A percentile compares a stretch with the other conserved stretches of the same genome.
Conservation (phyloP, 2,113 vertebrate species). For the Turnix velox region DNA sequence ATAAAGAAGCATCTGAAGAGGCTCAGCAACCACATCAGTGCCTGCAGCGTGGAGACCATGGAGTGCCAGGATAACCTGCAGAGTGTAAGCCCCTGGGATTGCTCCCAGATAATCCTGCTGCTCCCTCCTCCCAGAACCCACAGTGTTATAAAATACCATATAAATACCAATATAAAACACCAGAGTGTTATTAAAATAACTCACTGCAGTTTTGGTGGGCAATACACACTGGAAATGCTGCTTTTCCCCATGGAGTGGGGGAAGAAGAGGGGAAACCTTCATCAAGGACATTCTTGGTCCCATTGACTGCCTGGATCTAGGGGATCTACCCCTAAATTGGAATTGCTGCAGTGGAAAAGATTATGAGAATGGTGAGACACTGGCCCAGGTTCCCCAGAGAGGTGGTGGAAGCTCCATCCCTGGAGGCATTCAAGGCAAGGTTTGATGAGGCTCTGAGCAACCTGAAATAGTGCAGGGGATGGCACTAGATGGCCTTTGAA, state of each 20-base stretch:
- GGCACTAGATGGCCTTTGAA: too few species aligned
- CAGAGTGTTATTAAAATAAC: accelerated
- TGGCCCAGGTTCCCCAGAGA: too few species aligned
- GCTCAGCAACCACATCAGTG: conserved; percentile 70
- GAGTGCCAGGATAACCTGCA: conserved; percentile 76
- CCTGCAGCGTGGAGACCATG: conserved; percentile 74
- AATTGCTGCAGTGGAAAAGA: accelerated
- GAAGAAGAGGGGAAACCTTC: not conserved
- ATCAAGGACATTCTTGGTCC: not conserved
- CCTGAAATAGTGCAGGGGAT: too few species aligned
- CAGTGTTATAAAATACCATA: too few species aligned
- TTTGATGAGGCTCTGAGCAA: too few species aligned
- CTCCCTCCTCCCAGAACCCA: not conserved
- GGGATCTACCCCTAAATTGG: accelerated
- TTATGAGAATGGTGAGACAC: too few species aligned
- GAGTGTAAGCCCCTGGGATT: conserved; percentile 45
- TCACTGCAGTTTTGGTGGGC: not conserved
- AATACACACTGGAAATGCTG: not conserved
- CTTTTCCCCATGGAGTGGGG: accelerated
- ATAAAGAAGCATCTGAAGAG: conserved; percentile 79
- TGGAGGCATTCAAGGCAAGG: too few species aligned
- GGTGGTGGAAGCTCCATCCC: too few species aligned
- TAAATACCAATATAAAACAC: too few species aligned
- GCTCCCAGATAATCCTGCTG: not conserved
- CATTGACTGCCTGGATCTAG: not conserved